Conservation (phyloP, 2,113 vertebrate species). For the Catagonus wagneri region DNA sequence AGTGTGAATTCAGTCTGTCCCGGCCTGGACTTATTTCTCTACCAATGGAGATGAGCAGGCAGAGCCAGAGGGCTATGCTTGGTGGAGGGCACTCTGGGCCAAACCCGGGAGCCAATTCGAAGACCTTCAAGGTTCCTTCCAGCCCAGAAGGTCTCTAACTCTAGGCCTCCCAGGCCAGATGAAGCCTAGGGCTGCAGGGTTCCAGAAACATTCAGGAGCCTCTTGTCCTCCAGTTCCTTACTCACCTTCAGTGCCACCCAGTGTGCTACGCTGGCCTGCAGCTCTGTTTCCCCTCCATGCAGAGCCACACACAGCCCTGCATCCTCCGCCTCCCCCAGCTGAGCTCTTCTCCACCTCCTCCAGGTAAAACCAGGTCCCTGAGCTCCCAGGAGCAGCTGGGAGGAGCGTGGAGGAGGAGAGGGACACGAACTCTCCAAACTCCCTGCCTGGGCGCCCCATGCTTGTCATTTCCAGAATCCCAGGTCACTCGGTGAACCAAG, state of each 20-base stretch:
- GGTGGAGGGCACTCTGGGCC: background rate
- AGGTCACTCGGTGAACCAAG: fast-evolving
- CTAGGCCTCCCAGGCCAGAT: background rate
- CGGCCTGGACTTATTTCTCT: background rate
- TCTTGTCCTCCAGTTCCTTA: background rate
- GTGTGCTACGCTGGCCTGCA: fast-evolving
- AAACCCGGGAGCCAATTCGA: background rate
- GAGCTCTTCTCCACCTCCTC: too few relatives aligned
- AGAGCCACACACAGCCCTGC: background rate
- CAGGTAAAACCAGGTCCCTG: background rate
- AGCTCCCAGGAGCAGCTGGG: background rate
- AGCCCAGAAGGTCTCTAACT: background rate
- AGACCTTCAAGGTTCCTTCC: background rate
- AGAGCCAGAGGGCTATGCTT: background rate
- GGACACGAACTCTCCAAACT: background rate
- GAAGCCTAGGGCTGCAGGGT: background rate
- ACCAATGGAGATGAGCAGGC: background rate
- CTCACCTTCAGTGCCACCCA: background rate
- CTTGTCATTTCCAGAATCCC: background rate
- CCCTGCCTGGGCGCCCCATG: background rate
- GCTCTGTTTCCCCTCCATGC: background rate
- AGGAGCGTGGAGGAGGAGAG: background rate
- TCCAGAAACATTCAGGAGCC: background rate
- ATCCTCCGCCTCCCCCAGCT: background rate
- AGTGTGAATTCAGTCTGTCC: background rate